These are phyloP conservation scores for Oreamnos americanus DNA, from an alignment of 2,113 vertebrate genomes.

Conservation along the genomic window DNA sequence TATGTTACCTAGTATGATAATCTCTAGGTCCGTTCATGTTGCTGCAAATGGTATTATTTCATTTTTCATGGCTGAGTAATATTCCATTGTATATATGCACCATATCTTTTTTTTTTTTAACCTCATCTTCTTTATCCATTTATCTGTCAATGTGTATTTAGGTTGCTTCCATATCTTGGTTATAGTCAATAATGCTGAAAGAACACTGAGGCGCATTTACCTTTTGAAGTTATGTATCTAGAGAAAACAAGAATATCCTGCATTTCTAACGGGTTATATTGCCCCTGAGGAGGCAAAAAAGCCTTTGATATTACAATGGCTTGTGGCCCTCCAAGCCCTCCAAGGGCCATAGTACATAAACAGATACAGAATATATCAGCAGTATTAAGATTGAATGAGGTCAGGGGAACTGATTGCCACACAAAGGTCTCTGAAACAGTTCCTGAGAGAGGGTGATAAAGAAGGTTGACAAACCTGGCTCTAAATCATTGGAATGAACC, in stretches of 20 bases:
- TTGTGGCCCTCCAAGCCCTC: not conserved
- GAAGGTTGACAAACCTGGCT: not conserved
- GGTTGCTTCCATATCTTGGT: not conserved
- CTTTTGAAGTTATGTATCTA: not conserved
- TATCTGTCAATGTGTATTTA: not conserved
- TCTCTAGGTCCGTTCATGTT: not conserved
- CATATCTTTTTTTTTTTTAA: not conserved
- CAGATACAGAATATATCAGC: not conserved
- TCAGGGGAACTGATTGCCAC: not conserved
- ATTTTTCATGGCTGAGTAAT: not conserved
- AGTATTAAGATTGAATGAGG: not conserved
- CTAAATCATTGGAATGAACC: not conserved
- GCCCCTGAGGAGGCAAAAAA: not conserved
- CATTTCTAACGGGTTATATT: not conserved
- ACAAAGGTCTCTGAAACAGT: not conserved
- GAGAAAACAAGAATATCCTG: not conserved
- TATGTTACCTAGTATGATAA: not conserved
- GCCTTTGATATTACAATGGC: not conserved
- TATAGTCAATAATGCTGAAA: not conserved
- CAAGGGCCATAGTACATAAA: not conserved
- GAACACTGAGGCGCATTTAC: not conserved
- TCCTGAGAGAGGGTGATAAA: not conserved
- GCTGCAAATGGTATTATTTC: not conserved
- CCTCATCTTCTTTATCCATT: not conserved
- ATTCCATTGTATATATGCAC: not conserved